A percentile compares a stretch with the other conserved stretches of the same genome.
These are phyloP conservation scores for Rhincodon typus DNA, from an alignment of 2,797 vertebrate genomes.

Conservation along the genomic window DNA sequence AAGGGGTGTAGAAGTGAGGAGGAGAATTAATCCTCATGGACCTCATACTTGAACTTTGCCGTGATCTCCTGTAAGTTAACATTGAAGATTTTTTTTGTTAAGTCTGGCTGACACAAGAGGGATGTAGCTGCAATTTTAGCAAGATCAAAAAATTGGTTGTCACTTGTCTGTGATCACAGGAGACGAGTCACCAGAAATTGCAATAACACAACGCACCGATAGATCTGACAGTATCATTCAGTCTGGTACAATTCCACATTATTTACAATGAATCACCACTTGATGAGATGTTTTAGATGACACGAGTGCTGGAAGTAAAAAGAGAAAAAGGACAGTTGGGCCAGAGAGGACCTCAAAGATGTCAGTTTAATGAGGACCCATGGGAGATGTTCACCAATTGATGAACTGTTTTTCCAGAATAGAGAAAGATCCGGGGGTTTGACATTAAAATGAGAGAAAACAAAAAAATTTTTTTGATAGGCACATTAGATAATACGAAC, in stretches of 20 bases:
- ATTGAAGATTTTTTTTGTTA: background rate
- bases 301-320: background rate
- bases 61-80: background rate
- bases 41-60: too few relatives aligned
- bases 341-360: background rate
- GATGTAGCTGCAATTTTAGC: background rate
- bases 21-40: background rate
- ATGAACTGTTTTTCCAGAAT: too few relatives aligned
- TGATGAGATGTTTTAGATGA: background rate
- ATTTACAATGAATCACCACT: background rate
- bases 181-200: background rate
- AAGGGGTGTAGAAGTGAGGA: background rate
- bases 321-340: background rate
- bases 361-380: background rate
- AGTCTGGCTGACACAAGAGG: background rate
- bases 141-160: background rate
- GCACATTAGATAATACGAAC: background rate
- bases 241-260: background rate
- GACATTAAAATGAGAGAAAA: background rate
- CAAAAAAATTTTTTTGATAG: background rate
- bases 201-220: background rate
- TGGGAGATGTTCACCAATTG: background rate
- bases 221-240: background rate
- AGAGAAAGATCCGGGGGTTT: background rate
- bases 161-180: background rate